Base-by-base conservation (phyloP, 2,797 vertebrate species). In the Chromobotia macracanthus region DNA sequence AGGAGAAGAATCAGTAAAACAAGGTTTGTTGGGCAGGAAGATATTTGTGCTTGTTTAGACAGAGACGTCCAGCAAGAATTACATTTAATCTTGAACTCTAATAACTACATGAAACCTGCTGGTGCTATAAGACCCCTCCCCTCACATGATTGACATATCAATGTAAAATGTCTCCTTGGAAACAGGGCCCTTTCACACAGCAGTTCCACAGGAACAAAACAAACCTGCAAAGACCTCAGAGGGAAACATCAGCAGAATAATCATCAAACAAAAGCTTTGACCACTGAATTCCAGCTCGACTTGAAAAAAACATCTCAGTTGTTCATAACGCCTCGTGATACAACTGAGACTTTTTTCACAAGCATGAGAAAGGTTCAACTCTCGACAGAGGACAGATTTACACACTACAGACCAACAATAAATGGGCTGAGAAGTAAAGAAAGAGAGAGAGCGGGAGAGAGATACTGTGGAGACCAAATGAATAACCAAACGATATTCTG, bases 131-230 rank as follows among this genome's bases (percentile, higher is more conserved):
- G 3, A 19, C 16, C 31, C 44, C 60, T 50, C 65, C 64, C 50
- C 25, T 56, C 60, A 16, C 50, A n/a, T 70, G 58, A 77, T 65
- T 46, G 28, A 69, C 69, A 84, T 74, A 73, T 75, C 44, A 67
- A 53, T 53, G 28, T 72, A 51, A 51, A 75, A 64, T 23, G 61
- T 82, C 72, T 78, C 70, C 38, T 80, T 82, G 83, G 73, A 80
- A 83, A 83, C 73, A 15, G 48, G 55, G 50, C 31, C 28, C 4
- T 55, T 51, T 58, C 46, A 53, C 46, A 75, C 4, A 64, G 46
- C 4, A 13, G 18, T 70, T 65, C 50, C 55, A 10, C 71, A 72
- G 13, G n/a, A 28, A 68, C 65, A 48, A 23, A 7, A 67, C 12
- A 8, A 51, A 79, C 58, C 66, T 75, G 77, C 28, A 64, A 77